Conservation (phyloP, 2,797 vertebrate species). For the Malurus splendens region DNA sequence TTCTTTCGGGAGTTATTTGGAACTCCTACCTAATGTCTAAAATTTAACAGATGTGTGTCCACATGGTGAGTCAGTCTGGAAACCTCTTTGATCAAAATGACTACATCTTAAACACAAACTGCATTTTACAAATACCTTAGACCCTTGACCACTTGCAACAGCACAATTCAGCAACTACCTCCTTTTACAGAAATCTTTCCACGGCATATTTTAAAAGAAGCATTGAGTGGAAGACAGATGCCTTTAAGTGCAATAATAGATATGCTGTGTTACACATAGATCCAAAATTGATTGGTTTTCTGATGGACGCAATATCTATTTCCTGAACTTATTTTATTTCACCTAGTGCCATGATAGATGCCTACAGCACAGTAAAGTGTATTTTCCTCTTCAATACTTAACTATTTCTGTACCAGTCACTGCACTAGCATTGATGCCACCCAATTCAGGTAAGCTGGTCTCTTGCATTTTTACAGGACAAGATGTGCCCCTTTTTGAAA, state of each 20-base stretch:
- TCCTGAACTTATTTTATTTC: constrained; percentile 9
- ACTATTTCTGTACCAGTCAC: neutral
- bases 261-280: neutral
- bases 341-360: neutral
- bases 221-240: neutral
- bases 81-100: constrained; percentile 11
- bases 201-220: neutral
- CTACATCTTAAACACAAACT: neutral
- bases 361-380: neutral
- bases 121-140: constrained; percentile 8
- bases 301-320: neutral
- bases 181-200: neutral
- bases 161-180: neutral
- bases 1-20: constrained; percentile 17
- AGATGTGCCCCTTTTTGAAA: neutral
- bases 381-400: neutral
- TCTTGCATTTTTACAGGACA: neutral
- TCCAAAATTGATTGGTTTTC: constrained; percentile 25
- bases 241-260: neutral
- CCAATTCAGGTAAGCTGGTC: neutral
- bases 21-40: neutral
- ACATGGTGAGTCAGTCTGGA: neutral
- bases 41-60: constrained; percentile 27
- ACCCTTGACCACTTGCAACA: neutral
- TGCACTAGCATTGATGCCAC: neutral